A percentile compares a stretch with the other conserved stretches of the same genome.
Evolutionary conservation across 1,140 invertebrate species (phyloP).

Genomic region (Drosophila auraria): DNA sequence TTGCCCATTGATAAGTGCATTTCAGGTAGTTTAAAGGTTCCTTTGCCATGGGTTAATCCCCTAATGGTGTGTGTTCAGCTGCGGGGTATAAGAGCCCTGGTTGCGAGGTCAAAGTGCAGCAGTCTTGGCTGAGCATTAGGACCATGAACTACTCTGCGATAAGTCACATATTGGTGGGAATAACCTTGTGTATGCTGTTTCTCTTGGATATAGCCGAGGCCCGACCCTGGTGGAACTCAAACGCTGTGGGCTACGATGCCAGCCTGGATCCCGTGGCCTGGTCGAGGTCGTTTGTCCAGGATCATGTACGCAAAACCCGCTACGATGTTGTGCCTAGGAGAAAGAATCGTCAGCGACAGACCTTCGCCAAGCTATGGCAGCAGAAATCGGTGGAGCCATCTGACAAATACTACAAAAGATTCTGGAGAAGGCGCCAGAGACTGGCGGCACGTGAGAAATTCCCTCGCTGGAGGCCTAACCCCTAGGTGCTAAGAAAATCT

Average conservation of each 20-base stretch:
- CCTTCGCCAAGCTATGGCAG: not conserved
- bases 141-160: conserved; percentile 41
- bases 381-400: not conserved
- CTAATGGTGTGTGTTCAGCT: conserved; percentile 41
- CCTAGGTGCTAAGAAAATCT: conserved; percentile 43
- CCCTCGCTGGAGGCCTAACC: conserved; percentile 14
- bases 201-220: conserved; percentile 3
- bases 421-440: conserved; percentile 43
- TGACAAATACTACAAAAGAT: conserved; percentile 27
- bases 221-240: conserved; percentile 53
- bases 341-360: conserved; percentile 1
- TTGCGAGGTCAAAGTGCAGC: conserved; percentile 34
- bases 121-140: conserved; percentile 12
- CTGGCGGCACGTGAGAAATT: conserved; percentile 44
- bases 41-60: conserved; percentile 20
- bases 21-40: conserved; percentile 24
- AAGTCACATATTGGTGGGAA: conserved; percentile 10
- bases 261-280: conserved; percentile 75
- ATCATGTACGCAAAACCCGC: conserved; percentile 50
- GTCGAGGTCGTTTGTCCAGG: conserved; percentile 73
- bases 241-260: conserved; percentile 64
- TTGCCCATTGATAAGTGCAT: conserved; percentile 30
- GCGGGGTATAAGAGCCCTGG: conserved; percentile 26
- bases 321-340: conserved; percentile 16
- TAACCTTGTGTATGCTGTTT: conserved; percentile 3